Conservation (phyloP, 23 tunicate genomes). For the Aplidium turbinatum region DNA sequence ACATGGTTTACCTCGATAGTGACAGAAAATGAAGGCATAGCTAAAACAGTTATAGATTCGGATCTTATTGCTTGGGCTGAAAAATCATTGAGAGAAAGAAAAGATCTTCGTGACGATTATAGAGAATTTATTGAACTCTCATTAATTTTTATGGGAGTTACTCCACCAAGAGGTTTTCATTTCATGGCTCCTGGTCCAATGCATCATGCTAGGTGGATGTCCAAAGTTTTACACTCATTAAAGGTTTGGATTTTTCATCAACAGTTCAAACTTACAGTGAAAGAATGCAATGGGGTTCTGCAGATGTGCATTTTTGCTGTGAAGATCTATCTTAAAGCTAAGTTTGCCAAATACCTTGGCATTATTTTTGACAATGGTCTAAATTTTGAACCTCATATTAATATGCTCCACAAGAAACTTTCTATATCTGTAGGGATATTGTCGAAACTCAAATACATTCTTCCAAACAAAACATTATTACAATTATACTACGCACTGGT, state of each 20-base stretch:
- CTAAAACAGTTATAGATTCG: not conserved
- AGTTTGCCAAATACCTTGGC: not conserved
- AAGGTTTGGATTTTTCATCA: slow-evolving; percentile 25
- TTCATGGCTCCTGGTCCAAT: slow-evolving; percentile 21
- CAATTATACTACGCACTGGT: no score
- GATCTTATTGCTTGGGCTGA: slow-evolving; percentile 24
- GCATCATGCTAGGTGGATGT: slow-evolving; percentile 31
- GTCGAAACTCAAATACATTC: no score
- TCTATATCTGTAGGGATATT: no score
- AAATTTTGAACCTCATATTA: no score
- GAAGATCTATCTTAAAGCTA: slow-evolving; percentile 15
- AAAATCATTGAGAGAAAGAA: slow-evolving; percentile 1
- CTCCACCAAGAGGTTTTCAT: slow-evolving; percentile 15
- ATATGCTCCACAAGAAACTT: no score
- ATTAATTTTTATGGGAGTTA: slow-evolving; percentile 3
- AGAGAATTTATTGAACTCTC: slow-evolving; percentile 21
- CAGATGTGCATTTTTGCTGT: slow-evolving; percentile 19
- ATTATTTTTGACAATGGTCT: no score
- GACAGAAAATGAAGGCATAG: not conserved
- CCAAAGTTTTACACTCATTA: slow-evolving; percentile 1
- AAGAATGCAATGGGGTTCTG: slow-evolving; percentile 5
- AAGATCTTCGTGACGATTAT: slow-evolving; percentile 16
- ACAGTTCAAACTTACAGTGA: slow-evolving; percentile 22
- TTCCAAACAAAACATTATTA: no score
- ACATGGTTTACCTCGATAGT: not conserved